Percentiles rank a stretch among this genome's conserved stretches.
Evolutionary conservation across 2,888 invertebrate species (phyloP).

Genomic region (Geotrupes spiniger): DNA sequence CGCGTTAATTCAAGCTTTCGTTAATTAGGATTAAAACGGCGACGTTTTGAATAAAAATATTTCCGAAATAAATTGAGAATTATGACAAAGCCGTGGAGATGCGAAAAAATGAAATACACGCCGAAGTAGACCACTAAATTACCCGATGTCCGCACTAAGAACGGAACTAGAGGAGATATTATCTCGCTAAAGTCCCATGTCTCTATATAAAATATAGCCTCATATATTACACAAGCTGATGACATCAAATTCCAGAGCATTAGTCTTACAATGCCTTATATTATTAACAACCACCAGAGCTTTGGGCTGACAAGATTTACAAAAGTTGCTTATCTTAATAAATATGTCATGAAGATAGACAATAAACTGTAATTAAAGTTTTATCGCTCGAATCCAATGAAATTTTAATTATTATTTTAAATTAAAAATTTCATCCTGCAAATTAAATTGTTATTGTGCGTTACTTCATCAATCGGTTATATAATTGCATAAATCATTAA

Average conservation of each 20-base stretch:
- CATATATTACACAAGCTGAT: slow-evolving; percentile 46
- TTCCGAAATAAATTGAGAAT: too few species aligned
- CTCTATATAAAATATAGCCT: slow-evolving; percentile 46
- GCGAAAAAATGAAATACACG: slow-evolving; percentile 20
- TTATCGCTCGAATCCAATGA: too few species aligned
- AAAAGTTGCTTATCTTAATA: slow-evolving; percentile 4
- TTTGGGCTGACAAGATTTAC: background rate
- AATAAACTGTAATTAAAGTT: too few species aligned
- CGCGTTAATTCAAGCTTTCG: too few species aligned
- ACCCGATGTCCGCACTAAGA: slow-evolving; percentile 14
- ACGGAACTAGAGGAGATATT: slow-evolving; percentile 38
- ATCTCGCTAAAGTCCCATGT: slow-evolving; percentile 49
- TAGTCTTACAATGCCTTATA: slow-evolving; percentile 12
- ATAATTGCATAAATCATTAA: too few species aligned
- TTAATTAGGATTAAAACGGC: too few species aligned
- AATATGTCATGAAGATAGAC: slow-evolving; percentile 1
- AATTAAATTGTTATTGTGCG: too few species aligned
- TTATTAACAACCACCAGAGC: background rate
- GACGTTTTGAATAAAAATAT: too few species aligned
- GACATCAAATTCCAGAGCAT: slow-evolving; percentile 36
- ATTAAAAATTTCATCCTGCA: too few species aligned
- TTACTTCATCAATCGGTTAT: too few species aligned
- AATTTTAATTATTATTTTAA: too few species aligned
- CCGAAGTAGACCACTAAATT: slow-evolving; percentile 16
- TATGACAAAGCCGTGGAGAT: background rate